Evolutionary conservation across 2,113 vertebrate species (phyloP), one percentile per base, ranked within the genome.

Genomic region (Seriola aureovittata): DNA sequence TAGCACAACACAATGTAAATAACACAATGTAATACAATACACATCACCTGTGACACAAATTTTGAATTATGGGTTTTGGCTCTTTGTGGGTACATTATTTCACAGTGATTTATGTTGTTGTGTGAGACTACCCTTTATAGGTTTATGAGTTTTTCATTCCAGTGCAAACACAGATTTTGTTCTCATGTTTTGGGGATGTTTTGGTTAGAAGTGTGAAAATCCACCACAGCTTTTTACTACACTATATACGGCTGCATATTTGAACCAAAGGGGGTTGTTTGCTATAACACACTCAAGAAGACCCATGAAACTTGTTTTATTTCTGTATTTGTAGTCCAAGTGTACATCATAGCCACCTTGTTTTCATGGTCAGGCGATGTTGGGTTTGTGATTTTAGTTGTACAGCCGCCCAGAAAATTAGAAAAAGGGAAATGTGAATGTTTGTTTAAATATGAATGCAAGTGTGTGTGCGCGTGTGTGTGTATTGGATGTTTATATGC

Each of bases 71-170:
- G 21, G 40, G 3, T 75, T 76, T 59, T 52, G 64, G 66, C 23
- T 57, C 64, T 70, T 89, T 62, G 44, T 42, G 63, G 84, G 14
- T 78, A 69, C 73, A 82, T 68, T 48, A 77, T 65, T 75, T 52
- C 16, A 5, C 21, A 3, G 29, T 81, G 84, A 87, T 87, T 89
- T 78, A 90, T 82, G 59, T 14, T 62, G 72, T 13, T 9, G 11
- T 69, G 32, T 54, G 58, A 58, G 21, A 40, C 63, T 57, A 29
- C 34, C 62, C 63, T 74, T 80, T 17, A 76, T 32, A 69, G 7
- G 1, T 54, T 7, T 38, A 38, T 62, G 17, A 46, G 40, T 25
- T 81, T 80, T 84, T 81, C 9, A 44, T 58, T 89, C 63, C 83
- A 88, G 17, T 64, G 48, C 23, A 88, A 91, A 89, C 48, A 85